Conservation (phyloP, 2,113 vertebrate species). For the Eubucco bourcierii region DNA sequence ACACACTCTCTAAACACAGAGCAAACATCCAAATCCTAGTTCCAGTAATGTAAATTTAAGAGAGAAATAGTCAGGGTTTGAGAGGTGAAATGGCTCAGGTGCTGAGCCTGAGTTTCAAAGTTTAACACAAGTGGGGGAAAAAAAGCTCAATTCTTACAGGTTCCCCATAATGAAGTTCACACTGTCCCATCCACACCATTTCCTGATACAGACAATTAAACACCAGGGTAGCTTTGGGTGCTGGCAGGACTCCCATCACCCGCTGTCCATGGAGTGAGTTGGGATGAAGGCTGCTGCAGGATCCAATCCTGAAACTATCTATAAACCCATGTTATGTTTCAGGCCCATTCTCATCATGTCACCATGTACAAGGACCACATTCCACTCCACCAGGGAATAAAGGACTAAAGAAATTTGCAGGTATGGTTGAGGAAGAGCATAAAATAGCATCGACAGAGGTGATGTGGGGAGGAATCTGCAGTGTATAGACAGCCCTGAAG, state of each 20-base stretch:
- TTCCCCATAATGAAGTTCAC: background rate
- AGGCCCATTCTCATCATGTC: background rate
- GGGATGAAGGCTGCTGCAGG: background rate
- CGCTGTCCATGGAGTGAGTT: fast-evolving
- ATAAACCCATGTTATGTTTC: fast-evolving
- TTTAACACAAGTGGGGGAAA: background rate
- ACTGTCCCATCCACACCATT: no score
- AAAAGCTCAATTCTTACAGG: background rate
- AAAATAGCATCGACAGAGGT: background rate
- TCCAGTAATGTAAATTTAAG: background rate
- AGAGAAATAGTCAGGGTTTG: no score
- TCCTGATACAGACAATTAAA: no score
- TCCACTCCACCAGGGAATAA: background rate
- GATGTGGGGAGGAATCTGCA: background rate
- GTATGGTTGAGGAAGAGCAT: background rate
- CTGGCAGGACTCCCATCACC: background rate
- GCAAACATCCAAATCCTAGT: background rate
- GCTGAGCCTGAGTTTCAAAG: background rate
- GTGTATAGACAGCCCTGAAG: background rate
- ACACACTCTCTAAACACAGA: background rate
- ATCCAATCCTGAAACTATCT: background rate
- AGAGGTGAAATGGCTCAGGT: background rate
- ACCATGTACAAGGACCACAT: fast-evolving
- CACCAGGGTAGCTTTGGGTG: no score
- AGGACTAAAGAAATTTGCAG: no score